Evolutionary conservation across 1,140 invertebrate species (phyloP).

Genomic region (Trachymyrmex septentrionalis): DNA sequence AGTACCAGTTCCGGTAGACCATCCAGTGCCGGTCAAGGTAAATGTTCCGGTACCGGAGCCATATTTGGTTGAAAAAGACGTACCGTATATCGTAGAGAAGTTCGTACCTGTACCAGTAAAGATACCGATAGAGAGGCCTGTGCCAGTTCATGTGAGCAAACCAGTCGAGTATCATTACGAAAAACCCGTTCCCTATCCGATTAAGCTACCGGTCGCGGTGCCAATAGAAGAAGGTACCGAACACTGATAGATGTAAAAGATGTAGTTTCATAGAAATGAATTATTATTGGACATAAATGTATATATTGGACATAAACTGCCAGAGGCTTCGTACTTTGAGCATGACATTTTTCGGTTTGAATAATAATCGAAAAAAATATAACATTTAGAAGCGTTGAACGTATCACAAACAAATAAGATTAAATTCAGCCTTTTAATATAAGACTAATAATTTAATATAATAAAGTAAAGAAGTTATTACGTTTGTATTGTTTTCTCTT

Average conservation of each 20-base stretch:
- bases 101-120: constrained; percentile 89
- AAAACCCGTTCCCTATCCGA: constrained; percentile 89
- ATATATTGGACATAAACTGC: no score
- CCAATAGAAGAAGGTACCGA: constrained; percentile 85
- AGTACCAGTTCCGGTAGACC: constrained; percentile 86
- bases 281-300: not conserved
- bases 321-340: constrained; percentile 12
- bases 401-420: not conserved
- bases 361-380: not conserved
- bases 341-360: not conserved
- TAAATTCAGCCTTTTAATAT: not conserved
- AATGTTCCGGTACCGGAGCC: constrained; percentile 88
- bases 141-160: constrained; percentile 86
- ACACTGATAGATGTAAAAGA: not conserved
- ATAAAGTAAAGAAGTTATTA: not conserved
- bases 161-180: constrained; percentile 88
- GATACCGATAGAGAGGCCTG: constrained; percentile 85
- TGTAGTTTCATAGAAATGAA: not conserved
- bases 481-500: not conserved
- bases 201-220: constrained; percentile 87
- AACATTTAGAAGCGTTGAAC: not conserved
- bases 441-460: not conserved
- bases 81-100: constrained; percentile 89
- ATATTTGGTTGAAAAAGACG: constrained; percentile 89
- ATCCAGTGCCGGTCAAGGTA: constrained; percentile 89